Evolutionary conservation across 2,113 vertebrate species (phyloP).

Genomic region (Panthera uncia): DNA sequence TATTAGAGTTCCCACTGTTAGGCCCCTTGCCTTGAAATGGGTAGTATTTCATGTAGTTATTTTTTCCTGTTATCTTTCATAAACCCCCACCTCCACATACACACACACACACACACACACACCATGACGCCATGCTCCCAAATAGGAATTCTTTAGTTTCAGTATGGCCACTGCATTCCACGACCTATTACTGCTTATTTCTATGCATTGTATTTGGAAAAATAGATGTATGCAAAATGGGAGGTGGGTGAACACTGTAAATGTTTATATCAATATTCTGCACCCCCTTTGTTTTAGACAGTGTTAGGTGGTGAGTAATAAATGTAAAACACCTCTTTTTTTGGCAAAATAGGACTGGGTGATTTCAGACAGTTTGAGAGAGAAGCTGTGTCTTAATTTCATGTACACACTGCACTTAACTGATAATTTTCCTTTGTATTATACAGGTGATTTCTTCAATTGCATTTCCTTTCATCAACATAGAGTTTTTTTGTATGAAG

Average conservation of each 20-base stretch:
- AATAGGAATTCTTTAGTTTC: neutral
- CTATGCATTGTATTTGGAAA: neutral
- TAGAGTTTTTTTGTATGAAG: neutral
- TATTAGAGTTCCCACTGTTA: neutral
- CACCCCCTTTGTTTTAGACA: neutral
- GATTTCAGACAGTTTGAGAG: neutral
- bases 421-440: neutral
- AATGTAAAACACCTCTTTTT: neutral
- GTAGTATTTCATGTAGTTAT: neutral
- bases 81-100: no score
- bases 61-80: neutral
- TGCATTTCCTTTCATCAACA: neutral
- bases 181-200: neutral
- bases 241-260: neutral
- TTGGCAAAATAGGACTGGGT: neutral
- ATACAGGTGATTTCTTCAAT: neutral
- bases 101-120: neutral
- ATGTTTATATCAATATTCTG: neutral
- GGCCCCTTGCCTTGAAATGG: neutral
- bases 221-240: neutral
- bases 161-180: neutral
- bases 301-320: neutral
- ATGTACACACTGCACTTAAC: neutral
- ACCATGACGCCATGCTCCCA: neutral
- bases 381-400: neutral